Base-by-base conservation (phyloP, 1,140 invertebrate species). In the Rhizoglyphus robini region DNA sequence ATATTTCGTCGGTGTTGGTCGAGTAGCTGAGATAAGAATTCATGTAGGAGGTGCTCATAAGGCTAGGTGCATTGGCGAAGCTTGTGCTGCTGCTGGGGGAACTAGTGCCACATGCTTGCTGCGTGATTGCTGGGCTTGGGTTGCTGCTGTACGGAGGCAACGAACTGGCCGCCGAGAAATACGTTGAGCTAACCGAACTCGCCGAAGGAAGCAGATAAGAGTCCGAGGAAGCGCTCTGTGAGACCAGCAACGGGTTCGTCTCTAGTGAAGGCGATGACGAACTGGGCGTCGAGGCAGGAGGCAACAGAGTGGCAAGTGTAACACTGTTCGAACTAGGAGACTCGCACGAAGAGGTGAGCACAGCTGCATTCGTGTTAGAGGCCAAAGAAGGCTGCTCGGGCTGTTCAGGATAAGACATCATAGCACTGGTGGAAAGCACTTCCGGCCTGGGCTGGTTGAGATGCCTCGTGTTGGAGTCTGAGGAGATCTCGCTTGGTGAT, bases 401-500 rank as follows among this genome's bases (percentile, higher is more conserved):
- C n/a, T n/a, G n/a, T n/a, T n/a, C n/a, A n/a, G n/a, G n/a, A n/a
- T n/a, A n/a, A n/a, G n/a, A n/a, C n/a, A n/a, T n/a, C n/a, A n/a
- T n/a, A n/a, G n/a, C n/a, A n/a, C n/a, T n/a, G n/a, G n/a, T n/a
- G n/a, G n/a, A n/a, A n/a, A n/a, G n/a, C n/a, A n/a, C n/a, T n/a
- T n/a, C n/a, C n/a, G n/a, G n/a, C n/a, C n/a, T n/a, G n/a, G n/a
- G n/a, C n/a, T n/a, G n/a, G n/a, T n/a, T n/a, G n/a, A n/a, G n/a
- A n/a, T n/a, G n/a, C n/a, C n/a, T n/a, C n/a, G n/a, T n/a, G n/a
- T n/a, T n/a, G n/a, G n/a, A n/a, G n/a, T n/a, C n/a, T n/a, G 18
- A 41, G 36, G 8, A 18, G 36, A 41, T 54, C 38, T 68, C 67
- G 47, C 81, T n/a, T 80, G 38, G 83, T 82, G 57, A 85, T 73